Evolutionary conservation across 2,113 vertebrate genomes (phyloP).

Genomic region (Merops nubicus): DNA sequence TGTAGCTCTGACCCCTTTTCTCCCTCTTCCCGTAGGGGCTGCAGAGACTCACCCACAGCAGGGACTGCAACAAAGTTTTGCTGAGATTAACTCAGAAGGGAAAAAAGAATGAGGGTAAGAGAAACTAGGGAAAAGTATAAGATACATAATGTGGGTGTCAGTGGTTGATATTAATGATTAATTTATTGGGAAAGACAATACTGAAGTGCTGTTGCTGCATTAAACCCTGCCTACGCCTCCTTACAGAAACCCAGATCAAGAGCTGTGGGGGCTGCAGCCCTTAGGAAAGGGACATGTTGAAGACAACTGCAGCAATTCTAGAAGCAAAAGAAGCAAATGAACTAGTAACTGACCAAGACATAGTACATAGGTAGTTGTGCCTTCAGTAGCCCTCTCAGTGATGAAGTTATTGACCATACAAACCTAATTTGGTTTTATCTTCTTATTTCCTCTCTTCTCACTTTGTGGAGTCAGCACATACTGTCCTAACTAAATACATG

Average conservation of each 20-base stretch:
- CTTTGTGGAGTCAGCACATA: background rate
- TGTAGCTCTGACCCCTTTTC: background rate
- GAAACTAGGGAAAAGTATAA: background rate
- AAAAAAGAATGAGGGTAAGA: background rate
- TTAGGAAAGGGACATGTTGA: background rate
- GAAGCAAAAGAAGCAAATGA: background rate
- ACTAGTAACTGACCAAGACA: background rate
- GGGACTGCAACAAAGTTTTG: background rate
- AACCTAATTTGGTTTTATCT: background rate
- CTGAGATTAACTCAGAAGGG: background rate
- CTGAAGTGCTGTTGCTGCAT: background rate
- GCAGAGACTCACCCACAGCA: background rate
- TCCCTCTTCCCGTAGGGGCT: background rate
- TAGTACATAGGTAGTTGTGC: background rate
- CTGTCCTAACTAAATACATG: background rate
- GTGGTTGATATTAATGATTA: background rate
- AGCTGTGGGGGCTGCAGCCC: fast-evolving
- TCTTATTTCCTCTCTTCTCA: background rate
- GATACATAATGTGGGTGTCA: background rate
- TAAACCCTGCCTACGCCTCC: background rate
- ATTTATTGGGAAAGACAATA: background rate
- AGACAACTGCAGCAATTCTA: background rate
- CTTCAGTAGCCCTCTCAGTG: background rate
- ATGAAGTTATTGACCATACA: background rate
- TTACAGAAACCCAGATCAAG: background rate